Evolutionary conservation across 2,888 invertebrate species (phyloP), one percentile per base, ranked within the genome.

Genomic region (Heliconius charithonia): DNA sequence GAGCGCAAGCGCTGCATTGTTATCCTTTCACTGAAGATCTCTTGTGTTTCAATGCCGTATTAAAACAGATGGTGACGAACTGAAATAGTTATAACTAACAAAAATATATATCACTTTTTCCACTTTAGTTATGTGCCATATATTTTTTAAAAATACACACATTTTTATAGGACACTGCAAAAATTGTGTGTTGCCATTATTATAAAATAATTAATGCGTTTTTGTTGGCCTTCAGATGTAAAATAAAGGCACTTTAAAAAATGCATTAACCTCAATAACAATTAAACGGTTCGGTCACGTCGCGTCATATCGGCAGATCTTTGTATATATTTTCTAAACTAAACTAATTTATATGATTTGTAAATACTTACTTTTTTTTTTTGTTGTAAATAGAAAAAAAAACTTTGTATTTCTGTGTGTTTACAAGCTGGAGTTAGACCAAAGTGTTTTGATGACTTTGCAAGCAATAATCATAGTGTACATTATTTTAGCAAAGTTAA

Each of bases 391-490:
- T 86, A 84, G 12, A 32, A 59, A 83, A 82, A 82, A 84, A 82
- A 81, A 59, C 27, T 41, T 75, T 86, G 85, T 87, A 86, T 87
- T 87, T 88, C 87, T 89, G 88, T 89, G 89, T 92, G 89, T 89
- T 87, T 85, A 85, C 86, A 95, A 96, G 96, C 96, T 96, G 96
- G 96, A 96, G 95, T 95, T 95, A 95, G 95, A 96, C 96, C 96
- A 96, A 96, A 96, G 96, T 94, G 92, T 93, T 93, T 90, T 90
- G 93, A 93, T 92, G 89, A 89, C 93, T 94, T 93, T 94, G 93
- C 93, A 78, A 80, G 79, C 78, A 81, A 82, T 80, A 78, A 77
- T 79, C 79, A 78, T 82, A 83, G 80, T 84, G 91, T 93, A 92
- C 85, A 92, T 91, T 91, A 86, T 83, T 87, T 85, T 85, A 87